Percentiles rank a stretch among this genome's conserved stretches.
Conservation (phyloP, 2,113 vertebrate genomes). For the Nymphicus hollandicus region DNA sequence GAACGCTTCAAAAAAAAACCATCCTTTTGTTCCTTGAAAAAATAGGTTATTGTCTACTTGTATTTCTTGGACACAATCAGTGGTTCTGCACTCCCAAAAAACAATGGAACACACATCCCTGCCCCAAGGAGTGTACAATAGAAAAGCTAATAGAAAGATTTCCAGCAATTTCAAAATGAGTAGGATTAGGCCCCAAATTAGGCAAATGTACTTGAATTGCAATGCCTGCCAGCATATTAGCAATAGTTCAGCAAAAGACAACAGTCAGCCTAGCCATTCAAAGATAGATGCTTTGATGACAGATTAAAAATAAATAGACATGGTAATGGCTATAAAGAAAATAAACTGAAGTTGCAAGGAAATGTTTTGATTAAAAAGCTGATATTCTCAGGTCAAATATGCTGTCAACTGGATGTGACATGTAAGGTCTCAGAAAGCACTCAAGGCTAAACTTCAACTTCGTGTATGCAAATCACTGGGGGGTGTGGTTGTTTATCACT, state of each 20-base stretch:
- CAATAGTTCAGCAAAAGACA: constrained; percentile 4
- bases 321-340: constrained; percentile 37
- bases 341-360: constrained; percentile 47
- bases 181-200: neutral
- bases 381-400: constrained; percentile 48
- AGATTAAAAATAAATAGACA: constrained; percentile 48
- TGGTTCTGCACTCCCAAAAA: neutral
- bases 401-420: constrained; percentile 45
- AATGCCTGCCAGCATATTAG: neutral
- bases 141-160: neutral
- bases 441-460: constrained; percentile 45
- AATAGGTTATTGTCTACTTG: constrained; percentile 53
- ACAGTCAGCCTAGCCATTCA: neutral
- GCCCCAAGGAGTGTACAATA: neutral
- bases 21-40: constrained; percentile 48
- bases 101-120: constrained; percentile 35
- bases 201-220: neutral
- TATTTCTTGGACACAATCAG: neutral
- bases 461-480: constrained; percentile 27
- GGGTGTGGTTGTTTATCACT: constrained; percentile 47
- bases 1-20: constrained; percentile 22
- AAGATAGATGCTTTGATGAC: constrained; percentile 26
- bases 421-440: constrained; percentile 49
- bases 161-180: neutral
- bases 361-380: constrained; percentile 48